These are phyloP conservation scores for Xerus rutilus DNA, from an alignment of 2,797 vertebrate species.

Conservation along the genomic window DNA sequence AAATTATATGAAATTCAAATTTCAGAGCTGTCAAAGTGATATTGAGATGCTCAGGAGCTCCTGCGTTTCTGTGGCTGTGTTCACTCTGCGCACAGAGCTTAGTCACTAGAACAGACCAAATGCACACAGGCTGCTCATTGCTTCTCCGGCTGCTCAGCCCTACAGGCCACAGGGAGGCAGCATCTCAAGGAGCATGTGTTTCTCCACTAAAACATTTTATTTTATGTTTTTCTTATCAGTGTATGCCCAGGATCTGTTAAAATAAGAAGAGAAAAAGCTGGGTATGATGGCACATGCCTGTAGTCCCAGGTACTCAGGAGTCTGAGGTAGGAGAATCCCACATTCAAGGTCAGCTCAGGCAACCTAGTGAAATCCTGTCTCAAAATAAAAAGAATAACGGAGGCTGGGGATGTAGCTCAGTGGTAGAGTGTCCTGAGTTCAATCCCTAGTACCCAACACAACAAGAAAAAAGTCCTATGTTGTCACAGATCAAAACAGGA, in stretches of 20 bases:
- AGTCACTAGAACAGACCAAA: neutral
- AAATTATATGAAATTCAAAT: slow-evolving; percentile 50
- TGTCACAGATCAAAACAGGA: neutral
- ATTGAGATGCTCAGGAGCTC: neutral
- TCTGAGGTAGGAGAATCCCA: neutral
- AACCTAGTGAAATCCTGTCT: neutral
- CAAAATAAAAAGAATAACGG: neutral
- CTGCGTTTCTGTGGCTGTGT: neutral
- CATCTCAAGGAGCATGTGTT: neutral
- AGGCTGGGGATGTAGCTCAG: too few relatives aligned
- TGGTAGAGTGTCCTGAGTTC: too few relatives aligned
- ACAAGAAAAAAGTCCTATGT: neutral
- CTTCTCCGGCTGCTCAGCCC: neutral
- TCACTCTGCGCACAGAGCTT: neutral
- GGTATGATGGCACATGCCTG: neutral
- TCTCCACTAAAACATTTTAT: neutral
- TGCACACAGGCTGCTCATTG: neutral
- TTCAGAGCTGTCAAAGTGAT: neutral
- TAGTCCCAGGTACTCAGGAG: neutral
- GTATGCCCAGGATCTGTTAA: neutral
- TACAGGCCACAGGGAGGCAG: neutral
- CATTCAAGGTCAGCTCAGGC: neutral
- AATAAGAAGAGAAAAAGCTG: neutral
- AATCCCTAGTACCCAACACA: neutral
- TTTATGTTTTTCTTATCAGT: neutral